Evolutionary conservation across 2,113 vertebrate genomes (phyloP), one percentile per base, ranked within the genome.

Genomic region (Periophthalmodon schlosseri): DNA sequence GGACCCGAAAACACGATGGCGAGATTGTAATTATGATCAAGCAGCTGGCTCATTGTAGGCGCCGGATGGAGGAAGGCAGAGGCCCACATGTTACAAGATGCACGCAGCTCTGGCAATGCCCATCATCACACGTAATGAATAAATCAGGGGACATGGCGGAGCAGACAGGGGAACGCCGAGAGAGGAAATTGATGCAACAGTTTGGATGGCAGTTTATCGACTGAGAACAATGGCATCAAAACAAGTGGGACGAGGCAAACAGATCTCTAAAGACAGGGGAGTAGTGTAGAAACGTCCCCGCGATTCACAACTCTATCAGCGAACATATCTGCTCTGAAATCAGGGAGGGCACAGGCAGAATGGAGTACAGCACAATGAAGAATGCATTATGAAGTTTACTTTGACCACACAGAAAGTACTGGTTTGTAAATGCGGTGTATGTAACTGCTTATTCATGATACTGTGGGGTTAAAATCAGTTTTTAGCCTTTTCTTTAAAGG

Each of bases 11-110:
- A 68, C 20, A 46, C 65, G 44, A 13, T 21, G 61, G 33, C 33
- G 39, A 68, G 65, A 68, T 68, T 46, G 65, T 68, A 47, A 68
- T 68, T 68, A 68, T 68, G 44, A 68, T 68, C 65, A 68, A 68
- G 39, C 65, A 68, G 65, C 65, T 68, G 65, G 65, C 65, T n/a
- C 44, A 24, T 46, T 68, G 36, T 68, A 46, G 5, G 44, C 65
- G 13, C 65, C 36, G 65, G 65, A 68, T 47, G 65, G 61, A 47
- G 36, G 18, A 39, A 46, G 36, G 65, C 65, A 68, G 36, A 24
- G 21, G 65, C 39, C 44, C 65, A 47, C 65, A 68, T 68, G 65
- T 47, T 46, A 68, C 65, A 68, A 68, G 65, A 68, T 39, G 33
- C 61, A 12, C 34, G 34, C 16, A 0, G 61, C 61, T 34, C 61